Evolutionary conservation across 2,113 vertebrate genomes (phyloP), one percentile per base, ranked within the genome.

Genomic region (Rattus norvegicus): DNA sequence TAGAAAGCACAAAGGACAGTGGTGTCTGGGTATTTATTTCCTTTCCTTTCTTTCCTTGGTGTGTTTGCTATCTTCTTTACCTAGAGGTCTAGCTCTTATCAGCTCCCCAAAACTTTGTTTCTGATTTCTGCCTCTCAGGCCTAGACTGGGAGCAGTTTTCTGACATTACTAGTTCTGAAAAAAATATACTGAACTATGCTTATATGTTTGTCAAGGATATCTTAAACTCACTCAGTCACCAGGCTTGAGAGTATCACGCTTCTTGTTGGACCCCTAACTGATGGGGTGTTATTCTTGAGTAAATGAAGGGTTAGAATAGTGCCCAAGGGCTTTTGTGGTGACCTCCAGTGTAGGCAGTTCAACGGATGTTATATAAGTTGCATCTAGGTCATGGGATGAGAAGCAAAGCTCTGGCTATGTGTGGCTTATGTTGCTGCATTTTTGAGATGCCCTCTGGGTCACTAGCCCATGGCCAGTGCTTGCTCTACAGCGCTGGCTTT

Each of bases 401-500:
- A 86, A 39, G 36, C 30, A 59, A 80, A 72, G 33, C 52, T 84
- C 47, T 61, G 24, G 2, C 26, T 86, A 24, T 13, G 0, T 89
- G 49, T 92, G 49, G 83, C 52, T 97, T 95, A 83, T 76, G 22
- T 85, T 70, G 20, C 36, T 91, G 36, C 6, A 4, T 67, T 79
- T 79, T 76, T 85, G 88, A 97, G 77, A 80, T 92, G 81, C 39
- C 8, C 8, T 73, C 14, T 90, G 63, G 93, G n/a, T 93, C 52
- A 75, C 59, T 7, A 47, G 63, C 33, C 7, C 28, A 28, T 83
- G 73, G 20, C 52, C 67, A 0, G 1, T 30, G 63, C 43, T 59
- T 88, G 70, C 22, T 93, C 63, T 79, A 81, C 7, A 81, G 30
- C 70, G 52, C 80, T 94, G 80, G 20, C 59, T 95, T 95, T 97